These are phyloP conservation scores for Vicugna pacos DNA, from an alignment of 2,113 vertebrate species.

Conservation along the genomic window DNA sequence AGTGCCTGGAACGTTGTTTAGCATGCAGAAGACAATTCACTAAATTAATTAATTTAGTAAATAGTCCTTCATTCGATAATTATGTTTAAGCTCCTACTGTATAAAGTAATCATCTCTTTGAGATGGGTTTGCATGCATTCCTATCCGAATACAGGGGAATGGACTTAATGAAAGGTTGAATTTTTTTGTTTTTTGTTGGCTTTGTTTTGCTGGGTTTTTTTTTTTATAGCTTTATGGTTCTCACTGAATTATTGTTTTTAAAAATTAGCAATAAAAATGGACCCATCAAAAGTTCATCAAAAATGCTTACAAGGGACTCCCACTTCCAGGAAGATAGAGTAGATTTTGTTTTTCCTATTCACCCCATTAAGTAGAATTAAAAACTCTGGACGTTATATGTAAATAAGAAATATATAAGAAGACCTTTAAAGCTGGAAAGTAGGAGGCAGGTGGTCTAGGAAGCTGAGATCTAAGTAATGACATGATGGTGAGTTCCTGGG, in stretches of 20 bases:
- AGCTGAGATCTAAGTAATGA: not conserved
- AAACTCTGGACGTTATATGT: not conserved
- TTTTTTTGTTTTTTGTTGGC: not conserved
- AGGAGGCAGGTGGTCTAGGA: not conserved
- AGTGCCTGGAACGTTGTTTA: not conserved
- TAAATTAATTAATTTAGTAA: not conserved
- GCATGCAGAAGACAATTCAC: not conserved
- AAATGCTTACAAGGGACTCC: not conserved
- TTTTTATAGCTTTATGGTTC: not conserved
- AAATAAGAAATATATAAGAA: not conserved
- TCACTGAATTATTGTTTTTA: not conserved
- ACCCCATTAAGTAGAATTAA: not conserved
- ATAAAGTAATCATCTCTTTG: not conserved
- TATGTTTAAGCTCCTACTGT: not conserved
- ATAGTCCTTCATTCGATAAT: not conserved
- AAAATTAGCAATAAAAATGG: not conserved
- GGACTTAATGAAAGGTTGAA: not conserved
- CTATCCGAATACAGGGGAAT: not conserved
- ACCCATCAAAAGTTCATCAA: not conserved
- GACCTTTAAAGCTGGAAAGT: not conserved
- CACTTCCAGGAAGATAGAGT: not conserved
- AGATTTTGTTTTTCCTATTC: not conserved
- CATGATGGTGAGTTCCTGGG: not conserved
- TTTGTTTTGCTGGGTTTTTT: not conserved
- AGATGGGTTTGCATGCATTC: not conserved